phyloP scores from a whole-genome alignment of 2,888 invertebrate species.

The Calephelis perditalis region DNA sequence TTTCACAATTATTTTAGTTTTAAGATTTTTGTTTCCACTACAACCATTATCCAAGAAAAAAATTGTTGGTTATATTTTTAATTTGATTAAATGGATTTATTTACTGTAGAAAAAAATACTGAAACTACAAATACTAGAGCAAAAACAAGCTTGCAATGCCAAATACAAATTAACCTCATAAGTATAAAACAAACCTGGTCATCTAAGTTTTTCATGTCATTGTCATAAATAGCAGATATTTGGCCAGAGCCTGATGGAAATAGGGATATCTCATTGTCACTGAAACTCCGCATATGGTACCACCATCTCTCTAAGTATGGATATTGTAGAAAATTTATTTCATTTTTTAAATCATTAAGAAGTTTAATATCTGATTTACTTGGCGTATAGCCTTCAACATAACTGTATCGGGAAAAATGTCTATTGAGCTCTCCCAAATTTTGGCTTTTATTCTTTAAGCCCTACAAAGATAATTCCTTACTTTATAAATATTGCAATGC shows the following conservation, averaged over 20 bases:
- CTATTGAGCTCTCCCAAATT: conserved; percentile 54
- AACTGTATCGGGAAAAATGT: conserved; percentile 75
- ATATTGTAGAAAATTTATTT: conserved; percentile 55
- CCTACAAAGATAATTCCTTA: conserved; percentile 50
- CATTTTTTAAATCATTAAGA: conserved; percentile 46
- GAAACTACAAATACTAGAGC: conserved; percentile 20
- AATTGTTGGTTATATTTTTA: too few species aligned
- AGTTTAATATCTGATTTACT: conserved; percentile 68
- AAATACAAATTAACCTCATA: conserved; percentile 24
- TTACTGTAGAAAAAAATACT: too few species aligned
- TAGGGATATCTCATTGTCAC: conserved; percentile 60
- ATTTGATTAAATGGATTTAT: too few species aligned
- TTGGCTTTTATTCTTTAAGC: conserved; percentile 36
- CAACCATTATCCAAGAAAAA: too few species aligned
- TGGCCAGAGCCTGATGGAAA: conserved; percentile 52
- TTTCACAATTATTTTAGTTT: too few species aligned
- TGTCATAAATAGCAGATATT: conserved; percentile 37
- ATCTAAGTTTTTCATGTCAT: conserved; percentile 44
- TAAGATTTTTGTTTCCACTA: too few species aligned
- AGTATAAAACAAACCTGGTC: conserved; percentile 49
- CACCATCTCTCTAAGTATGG: conserved; percentile 78
- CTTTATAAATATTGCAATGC: conserved; percentile 21
- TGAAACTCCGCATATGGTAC: conserved; percentile 79
- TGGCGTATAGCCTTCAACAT: conserved; percentile 75
- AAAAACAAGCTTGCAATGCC: conserved; percentile 25